Conservation (phyloP, 1,140 invertebrate species). For the Littorina saxatilis region DNA sequence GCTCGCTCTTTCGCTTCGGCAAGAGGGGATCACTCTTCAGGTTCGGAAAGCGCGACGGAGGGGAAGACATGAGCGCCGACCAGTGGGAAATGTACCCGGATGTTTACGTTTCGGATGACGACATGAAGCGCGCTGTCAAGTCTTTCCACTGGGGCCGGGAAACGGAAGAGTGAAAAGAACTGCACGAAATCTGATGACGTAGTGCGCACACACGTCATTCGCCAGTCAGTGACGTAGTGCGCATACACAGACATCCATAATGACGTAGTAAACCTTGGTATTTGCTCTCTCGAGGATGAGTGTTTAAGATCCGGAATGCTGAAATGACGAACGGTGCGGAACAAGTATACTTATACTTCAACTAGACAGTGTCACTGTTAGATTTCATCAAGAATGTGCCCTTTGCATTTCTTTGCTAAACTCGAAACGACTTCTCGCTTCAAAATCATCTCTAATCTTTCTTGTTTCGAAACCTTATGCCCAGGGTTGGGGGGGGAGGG, state of each 20-base stretch:
- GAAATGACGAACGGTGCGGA: too few relatives aligned
- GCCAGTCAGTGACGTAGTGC: not conserved
- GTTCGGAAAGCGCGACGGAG: constrained; percentile 35
- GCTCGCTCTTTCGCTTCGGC: constrained; percentile 44
- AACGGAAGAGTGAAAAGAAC: constrained; percentile 1
- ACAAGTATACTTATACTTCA: too few relatives aligned
- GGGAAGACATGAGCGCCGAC: not conserved
- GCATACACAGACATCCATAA: not conserved
- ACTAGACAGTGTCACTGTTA: too few relatives aligned
- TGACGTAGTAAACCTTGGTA: not conserved
- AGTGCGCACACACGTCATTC: not conserved
- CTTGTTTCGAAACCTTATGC: too few relatives aligned
- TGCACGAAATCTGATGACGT: not conserved
- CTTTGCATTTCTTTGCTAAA: too few relatives aligned
- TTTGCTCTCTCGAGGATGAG: not conserved
- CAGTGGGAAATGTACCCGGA: constrained; percentile 19
- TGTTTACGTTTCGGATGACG: constrained; percentile 1
- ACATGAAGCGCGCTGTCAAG: constrained; percentile 14
- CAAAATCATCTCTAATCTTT: too few relatives aligned
- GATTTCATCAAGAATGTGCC: too few relatives aligned
- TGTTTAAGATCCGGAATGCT: too few relatives aligned
- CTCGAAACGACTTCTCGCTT: too few relatives aligned
- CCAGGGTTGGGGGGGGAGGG: too few relatives aligned
- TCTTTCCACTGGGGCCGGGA: constrained; percentile 38
- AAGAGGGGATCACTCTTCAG: constrained; percentile 44